These are phyloP conservation scores for Herminia tarsipennalis DNA, from an alignment of 2,888 invertebrate genomes.

Conservation along the genomic window DNA sequence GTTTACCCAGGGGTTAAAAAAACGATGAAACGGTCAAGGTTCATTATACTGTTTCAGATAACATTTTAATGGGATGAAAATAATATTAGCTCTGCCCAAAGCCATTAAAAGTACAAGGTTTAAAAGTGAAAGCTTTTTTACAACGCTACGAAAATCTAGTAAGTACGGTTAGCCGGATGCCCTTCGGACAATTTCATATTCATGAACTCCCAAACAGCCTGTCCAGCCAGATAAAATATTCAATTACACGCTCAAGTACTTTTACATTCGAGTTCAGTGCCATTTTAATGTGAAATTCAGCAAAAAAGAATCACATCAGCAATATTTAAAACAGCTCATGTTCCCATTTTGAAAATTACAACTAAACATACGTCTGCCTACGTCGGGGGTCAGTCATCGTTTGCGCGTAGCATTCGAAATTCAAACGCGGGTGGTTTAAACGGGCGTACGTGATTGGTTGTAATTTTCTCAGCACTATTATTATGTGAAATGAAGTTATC, in stretches of 20 bases:
- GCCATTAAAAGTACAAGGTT: constrained; percentile 17
- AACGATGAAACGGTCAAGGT: constrained; percentile 14
- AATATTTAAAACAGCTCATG: constrained; percentile 40
- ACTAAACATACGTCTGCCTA: constrained; percentile 67
- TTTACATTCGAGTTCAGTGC: constrained; percentile 64
- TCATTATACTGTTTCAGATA: constrained; percentile 8
- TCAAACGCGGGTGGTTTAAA: constrained; percentile 60
- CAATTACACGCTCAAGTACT: constrained; percentile 63
- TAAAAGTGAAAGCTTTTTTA: constrained; percentile 18
- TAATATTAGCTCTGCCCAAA: constrained; percentile 10
- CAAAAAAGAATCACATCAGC: constrained; percentile 40
- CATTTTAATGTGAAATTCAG: constrained; percentile 54
- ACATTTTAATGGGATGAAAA: constrained; percentile 14
- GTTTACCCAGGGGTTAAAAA: too few relatives aligned
- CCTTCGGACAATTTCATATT: constrained; percentile 55
- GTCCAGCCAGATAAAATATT: constrained; percentile 64
- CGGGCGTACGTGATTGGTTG: constrained; percentile 63
- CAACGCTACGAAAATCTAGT: constrained; percentile 32
- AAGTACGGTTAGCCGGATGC: constrained; percentile 18
- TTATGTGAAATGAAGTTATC: constrained; percentile 80
- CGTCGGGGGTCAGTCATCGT: constrained; percentile 54
- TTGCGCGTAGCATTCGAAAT: constrained; percentile 64
- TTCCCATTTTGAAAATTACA: constrained; percentile 61
- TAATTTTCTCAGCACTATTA: constrained; percentile 65
- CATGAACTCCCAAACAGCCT: constrained; percentile 52